Base-by-base conservation (phyloP, 2,888 invertebrate genomes). In the Chloroclystis v-ata region DNA sequence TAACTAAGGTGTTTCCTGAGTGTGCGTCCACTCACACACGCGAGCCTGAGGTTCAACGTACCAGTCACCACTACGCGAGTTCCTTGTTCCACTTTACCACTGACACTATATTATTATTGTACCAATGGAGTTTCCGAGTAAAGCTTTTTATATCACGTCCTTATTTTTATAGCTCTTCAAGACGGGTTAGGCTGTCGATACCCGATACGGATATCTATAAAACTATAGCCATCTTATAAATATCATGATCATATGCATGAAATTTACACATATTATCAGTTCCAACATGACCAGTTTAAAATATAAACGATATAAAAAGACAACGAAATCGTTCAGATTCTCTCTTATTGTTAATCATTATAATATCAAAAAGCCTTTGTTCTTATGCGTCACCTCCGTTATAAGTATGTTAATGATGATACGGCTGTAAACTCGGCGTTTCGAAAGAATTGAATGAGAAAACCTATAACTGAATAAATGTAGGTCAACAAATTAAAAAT, bases 51-150 rank as follows among this genome's bases (percentile, higher is more conserved):
- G 87, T 86, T 86, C 87, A 86, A 86, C 76, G 87, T 75, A 83
- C 87, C 78, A 83, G 75, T 78, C 78, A 73, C 80, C 78, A 82
- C 84, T 81, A 78, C 78, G 81, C 80, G 82, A 86, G 86, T 87
- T 87, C 87, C 86, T 87, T 86, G 86, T 87, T 87, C 86, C 78
- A 87, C 86, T 86, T 86, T 82, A 80, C 73, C 71, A 84, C 81
- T 83, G 82, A 78, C 81, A 83, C 81, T 81, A 79, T 82, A 78
- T 82, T 86, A 84, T 83, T 86, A 84, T 83, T 75, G 76, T 81
- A 79, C 76, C 78, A 81, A 77, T 76, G 75, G 68, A 76, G 78
- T 79, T 80, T 82, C 80, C 78, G 75, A 81, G 69, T 54, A 65
- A 54, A 56, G 54, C 63, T 72, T 73, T 71, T 65, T 60, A 47